Evolutionary conservation across 2,113 vertebrate genomes (phyloP), one percentile per base, ranked within the genome.

Genomic region (Zosterops lateralis): DNA sequence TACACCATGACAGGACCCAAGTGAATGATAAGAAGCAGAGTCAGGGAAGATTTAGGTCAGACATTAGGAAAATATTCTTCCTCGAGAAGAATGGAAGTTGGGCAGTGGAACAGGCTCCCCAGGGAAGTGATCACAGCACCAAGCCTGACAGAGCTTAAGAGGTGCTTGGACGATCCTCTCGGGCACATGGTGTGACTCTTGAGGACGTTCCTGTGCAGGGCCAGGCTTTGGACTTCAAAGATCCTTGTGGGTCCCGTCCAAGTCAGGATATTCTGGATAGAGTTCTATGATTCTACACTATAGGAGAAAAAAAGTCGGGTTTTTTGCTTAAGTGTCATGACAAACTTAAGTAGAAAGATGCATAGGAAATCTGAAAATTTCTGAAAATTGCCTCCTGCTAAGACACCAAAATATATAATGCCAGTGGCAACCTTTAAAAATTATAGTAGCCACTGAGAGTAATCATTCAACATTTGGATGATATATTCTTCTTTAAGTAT

Each of bases 241-340:
- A 29, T 29, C 22, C 29, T 40, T 7, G 15, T 40, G 48, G 8
- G 5, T 29, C 34, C 15, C 13, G 70, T 38, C 47, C 48, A 62
- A 54, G 4, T 25, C 24, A 54, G n/a, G 24, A 14, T 61, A 40
- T 25, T 40, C n/a, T 54, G 11, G 7, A n/a, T n/a, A 4, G 31
- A 24, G 29, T 40, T 62, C 29, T 71, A 29, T 29, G 15, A n/a
- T 38, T 70, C 47, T 61, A 17, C 0, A 1, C 29, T 32, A n/a
- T 1, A 51, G 3, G 12, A 14, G 3, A 26, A 38, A 38, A 51
- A 4, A 53, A 3, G 7, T 38, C 0, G 1, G 5, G 17, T 34
- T 9, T 60, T 77, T 80, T 2, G 1, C 4, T 72, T 29, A 9
- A 29, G 8, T 67, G 6, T 56, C 12, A 44, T 42, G 12, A 70